Base-by-base conservation (phyloP, 2,113 vertebrate species). In the Tupaia tana region DNA sequence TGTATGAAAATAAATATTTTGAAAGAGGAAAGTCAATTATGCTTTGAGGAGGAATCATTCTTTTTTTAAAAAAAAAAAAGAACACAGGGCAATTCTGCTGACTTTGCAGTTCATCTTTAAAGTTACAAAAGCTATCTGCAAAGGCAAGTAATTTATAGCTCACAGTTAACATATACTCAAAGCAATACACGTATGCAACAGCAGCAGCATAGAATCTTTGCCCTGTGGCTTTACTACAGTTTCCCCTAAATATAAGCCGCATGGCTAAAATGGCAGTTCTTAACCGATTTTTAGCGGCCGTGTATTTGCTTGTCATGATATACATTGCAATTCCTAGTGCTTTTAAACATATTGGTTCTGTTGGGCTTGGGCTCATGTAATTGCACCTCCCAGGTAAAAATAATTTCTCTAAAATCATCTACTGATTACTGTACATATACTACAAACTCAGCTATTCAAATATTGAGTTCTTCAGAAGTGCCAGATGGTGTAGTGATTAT, bases 121-220 rank as follows among this genome's bases (percentile, higher is more conserved):
- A 93, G 29, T 81, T 81, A 94, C 64, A 93, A 96, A 90, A 0
- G 83, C 31, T 25, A 79, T 79, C 71, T 87, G 61, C 43, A 96
- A 97, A 95, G 31, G 34, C 29, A 80, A 92, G 70, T 89, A 97
- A 97, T 97, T 97, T 97, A 98, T 86, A 96, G 82, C 24, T 96
- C n/a, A 81, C 59, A 84, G 94, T 97, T 97, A 96, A 85, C 84
- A 56, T 88, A 82, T 86, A 87, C 64, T 96, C 93, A 81, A 94
- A 86, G 87, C 83, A 86, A 97, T 82, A 90, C 94, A 95, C 86
- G 82, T 82, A 67, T 31, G 92, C 82, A 97, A 92, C 79, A 97
- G 27, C 75, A 97, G 74, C 34, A 74, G 56, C 95, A 92, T 97
- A 98, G 97, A 95, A 97, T 58, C 86, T 67, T 92, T 95, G 67